phyloP scores from a whole-genome alignment of 2,797 vertebrate genomes.

The Caiman crocodilus region DNA sequence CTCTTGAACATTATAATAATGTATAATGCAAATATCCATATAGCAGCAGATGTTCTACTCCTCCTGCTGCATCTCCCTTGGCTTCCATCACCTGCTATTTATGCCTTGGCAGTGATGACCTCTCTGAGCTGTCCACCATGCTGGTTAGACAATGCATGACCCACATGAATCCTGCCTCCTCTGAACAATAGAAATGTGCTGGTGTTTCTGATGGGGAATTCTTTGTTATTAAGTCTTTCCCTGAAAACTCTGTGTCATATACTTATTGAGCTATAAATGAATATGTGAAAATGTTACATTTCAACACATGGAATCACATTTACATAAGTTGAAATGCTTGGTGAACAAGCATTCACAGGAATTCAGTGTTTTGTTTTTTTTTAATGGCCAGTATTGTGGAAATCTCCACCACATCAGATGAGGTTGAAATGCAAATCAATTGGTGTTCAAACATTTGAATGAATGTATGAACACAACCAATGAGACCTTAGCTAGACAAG shows the following conservation, averaged over 20 bases:
- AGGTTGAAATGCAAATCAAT: too few species aligned
- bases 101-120: not conserved
- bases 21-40: not conserved
- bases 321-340: too few species aligned
- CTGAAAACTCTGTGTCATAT: not conserved
- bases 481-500: accelerated
- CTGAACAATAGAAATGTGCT: not conserved
- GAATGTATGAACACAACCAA: accelerated
- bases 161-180: not conserved
- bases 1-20: accelerated
- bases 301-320: too few species aligned
- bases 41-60: not conserved
- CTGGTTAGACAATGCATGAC: not conserved
- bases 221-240: not conserved
- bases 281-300: too few species aligned
- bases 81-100: accelerated
- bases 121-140: not conserved
- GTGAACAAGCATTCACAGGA: too few species aligned
- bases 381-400: too few species aligned
- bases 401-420: too few species aligned
- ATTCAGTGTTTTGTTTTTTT: too few species aligned
- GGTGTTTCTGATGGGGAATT: not conserved
- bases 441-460: accelerated
- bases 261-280: too few species aligned
- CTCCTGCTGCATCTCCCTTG: not conserved